These are phyloP conservation scores for Ischnus inquisitorius DNA, from an alignment of 2,888 invertebrate genomes.

Conservation along the genomic window DNA sequence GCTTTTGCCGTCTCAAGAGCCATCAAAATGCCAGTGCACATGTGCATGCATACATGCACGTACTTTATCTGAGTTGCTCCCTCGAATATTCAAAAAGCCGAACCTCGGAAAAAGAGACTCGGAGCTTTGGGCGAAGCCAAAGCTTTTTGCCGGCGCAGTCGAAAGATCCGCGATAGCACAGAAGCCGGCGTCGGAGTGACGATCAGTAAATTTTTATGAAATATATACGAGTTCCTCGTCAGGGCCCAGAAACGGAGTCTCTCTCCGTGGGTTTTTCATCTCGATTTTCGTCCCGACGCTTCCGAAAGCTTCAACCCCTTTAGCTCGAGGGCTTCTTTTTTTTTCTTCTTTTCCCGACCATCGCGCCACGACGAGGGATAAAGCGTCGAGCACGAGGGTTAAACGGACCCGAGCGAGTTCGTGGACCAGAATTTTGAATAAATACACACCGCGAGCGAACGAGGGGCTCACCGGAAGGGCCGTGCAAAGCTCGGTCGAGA, in stretches of 20 bases:
- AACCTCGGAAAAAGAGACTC: conserved; percentile 2
- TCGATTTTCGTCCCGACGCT: conserved; percentile 24
- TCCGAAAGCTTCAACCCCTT: conserved; percentile 17
- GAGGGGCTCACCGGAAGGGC: conserved; percentile 10
- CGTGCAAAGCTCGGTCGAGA: conserved; percentile 5
- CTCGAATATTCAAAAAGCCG: conserved; percentile 55
- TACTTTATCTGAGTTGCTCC: conserved; percentile 45
- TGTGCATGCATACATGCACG: conserved; percentile 48
- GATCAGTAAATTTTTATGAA: conserved; percentile 57
- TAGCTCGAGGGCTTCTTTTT: conserved; percentile 11
- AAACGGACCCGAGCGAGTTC: conserved; percentile 15
- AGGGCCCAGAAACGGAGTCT: neutral
- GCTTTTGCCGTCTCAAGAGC: conserved; percentile 31
- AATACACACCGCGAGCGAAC: neutral
- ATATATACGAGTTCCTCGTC: conserved; percentile 21
- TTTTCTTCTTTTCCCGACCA: neutral
- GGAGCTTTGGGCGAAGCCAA: neutral
- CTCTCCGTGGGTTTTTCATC: neutral
- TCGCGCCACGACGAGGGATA: neutral
- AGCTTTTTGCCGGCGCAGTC: neutral
- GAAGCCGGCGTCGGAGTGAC: neutral
- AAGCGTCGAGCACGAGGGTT: conserved; percentile 10
- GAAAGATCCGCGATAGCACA: neutral
- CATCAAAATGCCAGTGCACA: conserved; percentile 23
- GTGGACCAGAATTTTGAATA: conserved; percentile 33